Evolutionary conservation across 2,888 invertebrate genomes (phyloP).

Genomic region (Amiota minor): DNA sequence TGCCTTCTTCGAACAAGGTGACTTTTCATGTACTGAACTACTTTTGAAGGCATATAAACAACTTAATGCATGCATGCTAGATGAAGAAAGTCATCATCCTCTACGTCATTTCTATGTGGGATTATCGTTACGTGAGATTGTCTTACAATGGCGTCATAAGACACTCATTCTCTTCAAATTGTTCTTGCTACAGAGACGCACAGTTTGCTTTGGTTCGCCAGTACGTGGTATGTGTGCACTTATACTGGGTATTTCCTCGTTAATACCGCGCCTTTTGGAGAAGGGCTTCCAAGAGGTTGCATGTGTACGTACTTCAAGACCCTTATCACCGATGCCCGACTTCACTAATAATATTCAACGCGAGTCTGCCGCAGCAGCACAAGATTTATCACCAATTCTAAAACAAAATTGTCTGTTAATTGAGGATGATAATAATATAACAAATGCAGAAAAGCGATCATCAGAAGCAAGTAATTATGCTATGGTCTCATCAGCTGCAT

Average conservation of each 20-base stretch:
- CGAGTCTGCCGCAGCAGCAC: slow-evolving; percentile 48
- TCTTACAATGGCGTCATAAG: slow-evolving; percentile 87
- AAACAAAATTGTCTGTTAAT: slow-evolving; percentile 24
- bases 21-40: slow-evolving; percentile 89
- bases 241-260: slow-evolving; percentile 89
- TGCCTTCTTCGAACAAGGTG: slow-evolving; percentile 96
- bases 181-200: slow-evolving; percentile 88
- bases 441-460: slow-evolving; percentile 40
- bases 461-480: slow-evolving; percentile 48
- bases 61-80: slow-evolving; percentile 83
- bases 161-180: slow-evolving; percentile 93
- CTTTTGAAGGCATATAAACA: slow-evolving; percentile 94
- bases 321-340: slow-evolving; percentile 83
- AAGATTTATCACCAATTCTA: neutral
- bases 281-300: slow-evolving; percentile 87
- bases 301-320: slow-evolving; percentile 83
- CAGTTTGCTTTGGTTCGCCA: slow-evolving; percentile 94
- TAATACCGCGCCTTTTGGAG: slow-evolving; percentile 92
- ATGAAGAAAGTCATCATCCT: slow-evolving; percentile 77
- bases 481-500: slow-evolving; percentile 56
- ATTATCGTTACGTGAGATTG: slow-evolving; percentile 70
- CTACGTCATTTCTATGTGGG: slow-evolving; percentile 71
- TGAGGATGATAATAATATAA: slow-evolving; percentile 14
- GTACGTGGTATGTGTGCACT: slow-evolving; percentile 91
- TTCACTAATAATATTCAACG: slow-evolving; percentile 73